Evolutionary conservation across 2,888 invertebrate genomes (phyloP), one percentile per base, ranked within the genome.

Genomic region (Aphrophora alni): DNA sequence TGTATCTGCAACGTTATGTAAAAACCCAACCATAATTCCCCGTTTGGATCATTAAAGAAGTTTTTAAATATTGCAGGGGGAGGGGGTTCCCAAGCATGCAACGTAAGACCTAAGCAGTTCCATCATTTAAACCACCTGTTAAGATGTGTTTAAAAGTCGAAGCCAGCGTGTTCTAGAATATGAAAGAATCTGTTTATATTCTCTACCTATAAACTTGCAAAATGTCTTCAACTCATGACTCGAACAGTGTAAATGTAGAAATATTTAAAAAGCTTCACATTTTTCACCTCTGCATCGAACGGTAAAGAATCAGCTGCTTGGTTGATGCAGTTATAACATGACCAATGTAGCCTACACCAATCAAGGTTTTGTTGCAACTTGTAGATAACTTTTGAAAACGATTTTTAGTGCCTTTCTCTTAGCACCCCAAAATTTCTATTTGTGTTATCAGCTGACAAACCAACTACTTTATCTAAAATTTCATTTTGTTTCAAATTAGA

Each of bases 191-290:
- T 33, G 33, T 33, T 33, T 33, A 81, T 86, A 87, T 75, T 86
- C 84, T 21, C 85, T 83, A 38, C 85, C 84, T 75, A 84, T 86
- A 77, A 81, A 83, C 68, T 86, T 84, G 82, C 86, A 87, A 84
- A 87, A 87, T 80, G 84, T 82, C 85, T 87, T 87, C 27, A 87
- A 78, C 70, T 73, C 76, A 80, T 85, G 27, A 86, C 86, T 74
- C 86, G 81, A 27, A 87, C 86, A 26, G 87, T 88, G 81, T 86
- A 88, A 77, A 85, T 87, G 77, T 85, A 83, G 82, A 88, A 87
- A 85, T 87, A 84, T 38, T 83, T 84, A 83, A 86, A 87, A 74
- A 87, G 85, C 83, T 88, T 87, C n/a, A 82, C 78, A 80, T 87
- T 82, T 51, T 87, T 84, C 73, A 73, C 80, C 83, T 87, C 86